Conservation (phyloP, 2,113 vertebrate species). For the Aplodontia rufa region DNA sequence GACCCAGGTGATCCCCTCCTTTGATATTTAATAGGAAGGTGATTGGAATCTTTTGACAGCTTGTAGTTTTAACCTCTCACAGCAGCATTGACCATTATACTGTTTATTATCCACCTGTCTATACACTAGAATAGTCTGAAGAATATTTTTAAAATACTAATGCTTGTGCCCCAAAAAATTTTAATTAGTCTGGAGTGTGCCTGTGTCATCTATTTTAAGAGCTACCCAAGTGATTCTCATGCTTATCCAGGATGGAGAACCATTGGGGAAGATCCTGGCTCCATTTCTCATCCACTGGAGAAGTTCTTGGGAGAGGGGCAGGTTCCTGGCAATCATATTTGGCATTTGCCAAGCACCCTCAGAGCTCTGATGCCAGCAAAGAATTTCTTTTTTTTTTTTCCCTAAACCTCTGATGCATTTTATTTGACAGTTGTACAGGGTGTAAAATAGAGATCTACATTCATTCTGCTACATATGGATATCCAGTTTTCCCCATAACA, state of each 20-base stretch:
- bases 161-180: neutral
- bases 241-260: neutral
- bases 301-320: neutral
- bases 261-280: neutral
- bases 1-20: neutral
- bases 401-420: too few relatives aligned
- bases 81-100: neutral
- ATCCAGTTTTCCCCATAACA: too few relatives aligned
- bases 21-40: neutral
- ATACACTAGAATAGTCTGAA: neutral
- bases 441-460: too few relatives aligned
- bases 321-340: neutral
- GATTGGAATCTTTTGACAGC: neutral
- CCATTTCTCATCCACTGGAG: neutral
- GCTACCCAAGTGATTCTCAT: neutral
- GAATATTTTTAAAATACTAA: neutral
- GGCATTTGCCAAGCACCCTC: neutral
- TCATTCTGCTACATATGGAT: too few relatives aligned
- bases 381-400: too few relatives aligned
- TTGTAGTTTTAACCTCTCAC: neutral
- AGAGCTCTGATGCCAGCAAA: neutral
- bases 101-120: neutral
- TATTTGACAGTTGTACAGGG: too few relatives aligned
- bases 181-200: neutral
- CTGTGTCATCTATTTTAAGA: neutral